Conservation (phyloP, 53 echinoderm and acorn worm species). For the Paracentrotus lividus region DNA sequence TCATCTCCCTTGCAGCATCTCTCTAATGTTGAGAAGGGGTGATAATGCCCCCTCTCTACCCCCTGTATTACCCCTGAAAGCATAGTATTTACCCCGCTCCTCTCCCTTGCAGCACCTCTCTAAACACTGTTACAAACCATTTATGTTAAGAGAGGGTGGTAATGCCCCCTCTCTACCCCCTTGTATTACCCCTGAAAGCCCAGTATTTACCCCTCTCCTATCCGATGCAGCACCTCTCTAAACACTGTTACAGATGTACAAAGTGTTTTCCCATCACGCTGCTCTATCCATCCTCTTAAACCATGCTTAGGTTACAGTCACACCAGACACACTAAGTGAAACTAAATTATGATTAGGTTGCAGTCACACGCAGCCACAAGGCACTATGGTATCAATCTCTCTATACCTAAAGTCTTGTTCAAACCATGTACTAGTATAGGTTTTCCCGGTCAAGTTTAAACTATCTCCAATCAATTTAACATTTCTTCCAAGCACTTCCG, state of each 20-base stretch:
- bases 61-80: too few species aligned
- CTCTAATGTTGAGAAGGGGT: too few species aligned
- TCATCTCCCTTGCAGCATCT: neutral
- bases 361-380: neutral
- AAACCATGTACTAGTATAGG: too few species aligned
- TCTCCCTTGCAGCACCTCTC: too few species aligned
- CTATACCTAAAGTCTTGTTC: too few species aligned
- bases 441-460: too few species aligned
- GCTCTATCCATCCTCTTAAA: neutral
- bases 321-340: neutral
- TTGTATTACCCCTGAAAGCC: neutral
- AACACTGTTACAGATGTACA: slow-evolving; percentile 37
- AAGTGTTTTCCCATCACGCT: slow-evolving; percentile 9
- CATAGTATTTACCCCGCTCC: too few species aligned
- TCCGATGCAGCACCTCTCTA: neutral
- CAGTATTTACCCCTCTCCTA: neutral
- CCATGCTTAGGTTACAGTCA: neutral
- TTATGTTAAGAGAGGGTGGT: too few species aligned
- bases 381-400: neutral
- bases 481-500: too few species aligned
- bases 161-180: neutral
- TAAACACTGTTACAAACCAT: slow-evolving; percentile 32
- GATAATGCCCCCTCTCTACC: too few species aligned
- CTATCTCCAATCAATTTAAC: too few species aligned
- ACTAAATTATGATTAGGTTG: neutral